A percentile compares a stretch with the other conserved stretches of the same genome.
phyloP scores from a whole-genome alignment of 2,888 invertebrate genomes.

The Trachelus tabidus region DNA sequence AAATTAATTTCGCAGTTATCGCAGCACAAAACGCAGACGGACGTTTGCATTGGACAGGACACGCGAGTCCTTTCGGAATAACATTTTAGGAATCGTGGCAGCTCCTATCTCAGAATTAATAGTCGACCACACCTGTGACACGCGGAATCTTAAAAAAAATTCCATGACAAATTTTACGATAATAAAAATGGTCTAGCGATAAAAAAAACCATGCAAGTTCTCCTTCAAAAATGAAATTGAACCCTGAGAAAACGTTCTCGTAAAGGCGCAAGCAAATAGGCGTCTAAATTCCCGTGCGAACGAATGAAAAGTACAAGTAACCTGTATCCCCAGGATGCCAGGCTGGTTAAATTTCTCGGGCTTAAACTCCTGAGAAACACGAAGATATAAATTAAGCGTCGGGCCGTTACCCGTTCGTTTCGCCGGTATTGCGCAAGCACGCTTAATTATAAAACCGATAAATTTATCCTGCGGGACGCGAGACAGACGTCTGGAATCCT shows the following conservation, averaged over 20 bases:
- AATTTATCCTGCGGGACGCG: slow-evolving; percentile 53
- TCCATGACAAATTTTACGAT: not conserved
- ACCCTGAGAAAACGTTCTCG: not conserved
- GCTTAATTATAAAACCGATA: slow-evolving; percentile 64
- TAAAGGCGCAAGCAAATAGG: too few relatives aligned
- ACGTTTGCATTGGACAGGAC: not conserved
- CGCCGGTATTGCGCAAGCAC: slow-evolving; percentile 40
- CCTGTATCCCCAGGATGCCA: not conserved
- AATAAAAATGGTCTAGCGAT: not conserved
- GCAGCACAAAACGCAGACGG: not conserved
- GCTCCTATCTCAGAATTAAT: not conserved
- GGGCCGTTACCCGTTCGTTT: slow-evolving; percentile 33
- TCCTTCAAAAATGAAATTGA: not conserved
- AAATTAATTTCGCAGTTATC: not conserved
- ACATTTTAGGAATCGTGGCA: not conserved
- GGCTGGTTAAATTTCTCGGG: not conserved
- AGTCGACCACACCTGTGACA: not conserved
- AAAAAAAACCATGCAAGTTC: not conserved
- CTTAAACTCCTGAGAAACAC: not conserved
- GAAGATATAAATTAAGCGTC: slow-evolving; percentile 51
- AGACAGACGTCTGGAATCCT: slow-evolving; percentile 55
- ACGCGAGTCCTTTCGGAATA: not conserved
- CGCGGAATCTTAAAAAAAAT: not conserved
- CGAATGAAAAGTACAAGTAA: not conserved
- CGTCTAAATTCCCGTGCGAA: not conserved